Percentiles rank a stretch among this genome's conserved stretches.
phyloP scores from a whole-genome alignment of 2,113 vertebrate genomes.

The Puma concolor region DNA sequence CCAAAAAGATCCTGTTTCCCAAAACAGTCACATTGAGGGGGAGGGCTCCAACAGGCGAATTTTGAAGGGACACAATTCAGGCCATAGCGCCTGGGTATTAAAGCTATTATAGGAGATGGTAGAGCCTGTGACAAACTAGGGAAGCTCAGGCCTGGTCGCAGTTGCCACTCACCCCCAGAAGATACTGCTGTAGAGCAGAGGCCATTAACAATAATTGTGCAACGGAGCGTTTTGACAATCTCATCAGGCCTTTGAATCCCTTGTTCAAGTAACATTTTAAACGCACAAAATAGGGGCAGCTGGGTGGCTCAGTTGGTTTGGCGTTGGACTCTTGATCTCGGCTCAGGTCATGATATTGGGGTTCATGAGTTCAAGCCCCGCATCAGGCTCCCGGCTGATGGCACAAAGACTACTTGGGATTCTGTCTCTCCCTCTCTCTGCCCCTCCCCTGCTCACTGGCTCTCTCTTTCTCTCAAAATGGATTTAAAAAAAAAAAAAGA shows the following conservation, averaged over 20 bases:
- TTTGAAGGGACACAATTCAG: too few relatives aligned
- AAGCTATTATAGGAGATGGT: neutral
- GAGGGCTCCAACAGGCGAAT: neutral
- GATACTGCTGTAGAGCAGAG: neutral
- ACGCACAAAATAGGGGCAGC: too few relatives aligned
- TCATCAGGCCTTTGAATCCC: neutral
- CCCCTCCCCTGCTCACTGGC: too few relatives aligned
- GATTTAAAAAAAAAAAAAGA: too few relatives aligned
- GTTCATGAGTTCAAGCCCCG: too few relatives aligned
- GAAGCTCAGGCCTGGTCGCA: neutral
- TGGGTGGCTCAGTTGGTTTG: too few relatives aligned
- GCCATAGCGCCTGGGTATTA: neutral
- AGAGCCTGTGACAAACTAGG: neutral
- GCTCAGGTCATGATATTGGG: too few relatives aligned
- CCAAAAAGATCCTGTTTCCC: neutral
- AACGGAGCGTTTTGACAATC: neutral
- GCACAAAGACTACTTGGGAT: too few relatives aligned
- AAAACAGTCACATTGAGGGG: neutral
- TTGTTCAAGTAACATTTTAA: neutral
- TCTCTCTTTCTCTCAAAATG: too few relatives aligned
- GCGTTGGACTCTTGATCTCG: too few relatives aligned
- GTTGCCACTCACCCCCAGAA: neutral
- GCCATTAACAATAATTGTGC: neutral
- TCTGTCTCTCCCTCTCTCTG: too few relatives aligned
- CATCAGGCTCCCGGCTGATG: too few relatives aligned